Evolutionary conservation across 2,797 vertebrate species (phyloP).

Genomic region (Tarsius wallacei): DNA sequence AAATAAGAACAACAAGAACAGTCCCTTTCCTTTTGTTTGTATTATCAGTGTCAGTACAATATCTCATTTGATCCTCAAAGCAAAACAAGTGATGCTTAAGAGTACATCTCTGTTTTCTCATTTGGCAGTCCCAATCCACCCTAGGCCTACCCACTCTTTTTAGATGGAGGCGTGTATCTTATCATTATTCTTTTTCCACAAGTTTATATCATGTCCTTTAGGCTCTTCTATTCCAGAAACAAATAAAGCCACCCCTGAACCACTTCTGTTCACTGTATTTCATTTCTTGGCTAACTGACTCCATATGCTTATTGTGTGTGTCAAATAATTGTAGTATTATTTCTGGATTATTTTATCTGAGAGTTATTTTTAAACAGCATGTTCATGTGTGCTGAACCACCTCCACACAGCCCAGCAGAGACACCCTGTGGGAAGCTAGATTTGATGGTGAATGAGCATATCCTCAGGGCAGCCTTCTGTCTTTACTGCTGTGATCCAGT

Average conservation of each 20-base stretch:
- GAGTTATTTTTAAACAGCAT: conserved; percentile 82
- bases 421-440: conserved; percentile 80
- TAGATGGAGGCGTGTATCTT: neutral
- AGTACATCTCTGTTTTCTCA: neutral
- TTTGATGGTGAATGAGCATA: conserved; percentile 69
- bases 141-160: neutral
- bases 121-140: neutral
- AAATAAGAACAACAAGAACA: neutral
- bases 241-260: conserved; percentile 60
- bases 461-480: conserved; percentile 74
- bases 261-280: conserved; percentile 71
- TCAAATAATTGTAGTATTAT: conserved; percentile 85
- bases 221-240: conserved; percentile 70
- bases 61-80: neutral
- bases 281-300: conserved; percentile 84
- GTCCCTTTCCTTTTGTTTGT: neutral
- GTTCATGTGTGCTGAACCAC: conserved; percentile 69
- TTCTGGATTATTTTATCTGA: conserved; percentile 86
- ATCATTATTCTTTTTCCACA: neutral
- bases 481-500: conserved; percentile 68
- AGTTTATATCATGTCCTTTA: conserved; percentile 8
- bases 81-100: neutral
- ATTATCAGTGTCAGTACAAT: neutral
- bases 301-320: conserved; percentile 82
- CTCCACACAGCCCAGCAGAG: conserved; percentile 77